A percentile compares a stretch with the other conserved stretches of the same genome.
Evolutionary conservation across 2,888 invertebrate species (phyloP).

Genomic region (Acleris cristana): DNA sequence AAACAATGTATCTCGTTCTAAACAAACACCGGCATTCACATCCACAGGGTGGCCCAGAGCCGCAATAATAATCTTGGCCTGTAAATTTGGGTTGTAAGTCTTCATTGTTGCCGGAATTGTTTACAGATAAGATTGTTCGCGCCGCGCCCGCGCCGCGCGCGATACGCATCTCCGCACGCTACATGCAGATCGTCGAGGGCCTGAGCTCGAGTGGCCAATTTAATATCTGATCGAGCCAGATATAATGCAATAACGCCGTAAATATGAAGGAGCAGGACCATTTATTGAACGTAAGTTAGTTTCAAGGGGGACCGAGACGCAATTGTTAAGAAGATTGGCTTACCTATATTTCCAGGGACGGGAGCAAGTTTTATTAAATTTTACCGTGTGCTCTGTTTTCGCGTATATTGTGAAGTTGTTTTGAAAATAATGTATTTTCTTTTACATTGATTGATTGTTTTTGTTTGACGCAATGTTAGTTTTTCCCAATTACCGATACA

Average conservation of each 20-base stretch:
- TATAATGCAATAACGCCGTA: conserved; percentile 71
- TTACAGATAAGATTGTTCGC: conserved; percentile 50
- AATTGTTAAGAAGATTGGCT: conserved; percentile 67
- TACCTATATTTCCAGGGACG: conserved; percentile 51
- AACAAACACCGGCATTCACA: too few relatives aligned
- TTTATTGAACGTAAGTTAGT: conserved; percentile 73
- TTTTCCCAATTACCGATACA: too few relatives aligned
- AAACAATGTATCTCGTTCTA: too few relatives aligned
- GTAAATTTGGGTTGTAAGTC: conserved; percentile 41
- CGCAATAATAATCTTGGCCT: conserved; percentile 20
- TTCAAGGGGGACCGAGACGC: conserved; percentile 70
- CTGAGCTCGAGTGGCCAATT: conserved; percentile 64
- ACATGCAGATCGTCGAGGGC: conserved; percentile 60
- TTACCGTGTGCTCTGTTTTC: conserved; percentile 1
- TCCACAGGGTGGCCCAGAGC: too few relatives aligned
- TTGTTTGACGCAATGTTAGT: too few relatives aligned
- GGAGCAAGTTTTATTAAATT: conserved; percentile 30
- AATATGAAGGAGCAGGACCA: conserved; percentile 69
- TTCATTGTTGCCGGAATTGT: conserved; percentile 48
- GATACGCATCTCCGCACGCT: conserved; percentile 21
- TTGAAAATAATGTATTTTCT: neutral
- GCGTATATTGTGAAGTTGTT: neutral
- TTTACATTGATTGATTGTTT: too few relatives aligned
- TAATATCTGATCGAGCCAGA: conserved; percentile 77
- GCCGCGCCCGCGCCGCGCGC: conserved; percentile 4